These are phyloP conservation scores for Chymomyza procnemis DNA, from an alignment of 2,888 invertebrate genomes.

Conservation along the genomic window DNA sequence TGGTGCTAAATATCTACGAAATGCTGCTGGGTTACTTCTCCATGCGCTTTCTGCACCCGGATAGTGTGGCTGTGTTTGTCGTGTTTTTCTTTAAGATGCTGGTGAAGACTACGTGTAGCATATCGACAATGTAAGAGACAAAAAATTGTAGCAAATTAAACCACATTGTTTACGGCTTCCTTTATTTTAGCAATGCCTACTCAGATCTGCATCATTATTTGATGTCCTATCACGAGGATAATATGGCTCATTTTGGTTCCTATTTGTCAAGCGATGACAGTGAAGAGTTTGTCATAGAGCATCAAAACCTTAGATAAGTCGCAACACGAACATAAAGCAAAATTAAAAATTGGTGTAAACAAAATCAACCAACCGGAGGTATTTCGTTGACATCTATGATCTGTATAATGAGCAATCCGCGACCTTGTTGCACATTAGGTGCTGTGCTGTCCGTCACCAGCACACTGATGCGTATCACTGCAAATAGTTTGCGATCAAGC, in stretches of 20 bases:
- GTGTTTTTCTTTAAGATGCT: constrained; percentile 62
- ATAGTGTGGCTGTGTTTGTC: constrained; percentile 54
- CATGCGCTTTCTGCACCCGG: constrained; percentile 53
- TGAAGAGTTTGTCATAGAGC: constrained; percentile 41
- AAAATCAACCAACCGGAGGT: constrained; percentile 80
- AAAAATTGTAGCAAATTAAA: not conserved
- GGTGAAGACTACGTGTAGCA: constrained; percentile 51
- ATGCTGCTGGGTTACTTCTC: constrained; percentile 62
- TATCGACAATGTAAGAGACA: constrained; percentile 58
- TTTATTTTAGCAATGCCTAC: constrained; percentile 61
- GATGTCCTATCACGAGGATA: not conserved
- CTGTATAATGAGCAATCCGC: constrained; percentile 82
- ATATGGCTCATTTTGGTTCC: not conserved
- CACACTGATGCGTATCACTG: constrained; percentile 86
- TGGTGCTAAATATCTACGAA: constrained; percentile 64
- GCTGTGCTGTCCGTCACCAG: constrained; percentile 89
- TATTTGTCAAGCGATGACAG: constrained; percentile 29
- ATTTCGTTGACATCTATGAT: constrained; percentile 86
- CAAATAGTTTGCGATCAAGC: constrained; percentile 76
- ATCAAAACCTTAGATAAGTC: constrained; percentile 23
- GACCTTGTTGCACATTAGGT: constrained; percentile 87
- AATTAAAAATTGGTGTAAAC: not conserved
- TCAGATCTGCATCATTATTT: constrained; percentile 63
- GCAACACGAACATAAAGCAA: not conserved
- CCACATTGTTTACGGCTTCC: not conserved